Percentiles rank a stretch among this genome's conserved stretches.
Conservation (phyloP, 1,140 invertebrate genomes). For the Nephila pilipes region DNA sequence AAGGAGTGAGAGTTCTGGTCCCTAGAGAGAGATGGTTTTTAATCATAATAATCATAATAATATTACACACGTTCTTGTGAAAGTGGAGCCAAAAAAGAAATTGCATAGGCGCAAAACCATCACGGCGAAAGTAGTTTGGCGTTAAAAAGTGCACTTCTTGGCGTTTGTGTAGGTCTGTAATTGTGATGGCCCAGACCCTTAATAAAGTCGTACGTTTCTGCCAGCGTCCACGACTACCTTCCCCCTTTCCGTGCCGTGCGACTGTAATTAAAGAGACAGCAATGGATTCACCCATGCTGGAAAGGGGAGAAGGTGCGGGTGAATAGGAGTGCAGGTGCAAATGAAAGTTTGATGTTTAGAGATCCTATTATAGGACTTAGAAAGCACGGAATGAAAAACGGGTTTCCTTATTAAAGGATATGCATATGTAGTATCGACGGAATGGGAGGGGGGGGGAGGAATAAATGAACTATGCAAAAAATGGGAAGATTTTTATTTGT, state of each 20-base stretch:
- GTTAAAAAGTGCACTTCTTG: slow-evolving; percentile 31
- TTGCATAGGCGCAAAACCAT: slow-evolving; percentile 54
- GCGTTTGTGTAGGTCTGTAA: slow-evolving; percentile 39
- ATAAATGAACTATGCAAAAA: neutral
- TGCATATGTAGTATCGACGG: neutral
- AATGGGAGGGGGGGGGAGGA: too few species aligned
- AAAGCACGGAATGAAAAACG: neutral
- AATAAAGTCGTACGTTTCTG: slow-evolving; percentile 63
- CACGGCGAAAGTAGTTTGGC: slow-evolving; percentile 48
- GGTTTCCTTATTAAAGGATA: slow-evolving; percentile 21
- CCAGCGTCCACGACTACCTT: neutral
- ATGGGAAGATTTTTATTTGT: neutral
- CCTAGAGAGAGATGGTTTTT: neutral
- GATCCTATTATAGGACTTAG: neutral
- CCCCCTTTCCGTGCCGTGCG: neutral
- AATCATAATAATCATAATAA: slow-evolving; percentile 66
- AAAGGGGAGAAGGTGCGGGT: neutral
- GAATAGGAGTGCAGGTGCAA: slow-evolving; percentile 39
- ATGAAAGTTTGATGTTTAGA: slow-evolving; percentile 37
- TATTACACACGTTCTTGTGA: slow-evolving; percentile 28
- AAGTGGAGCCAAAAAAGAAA: slow-evolving; percentile 11
- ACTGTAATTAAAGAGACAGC: neutral
- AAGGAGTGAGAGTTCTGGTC: neutral
- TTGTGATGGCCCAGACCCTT: slow-evolving; percentile 31
- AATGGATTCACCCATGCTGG: slow-evolving; percentile 39